phyloP scores from a whole-genome alignment of 1,140 invertebrate species.

The Eufriesea mexicana region DNA sequence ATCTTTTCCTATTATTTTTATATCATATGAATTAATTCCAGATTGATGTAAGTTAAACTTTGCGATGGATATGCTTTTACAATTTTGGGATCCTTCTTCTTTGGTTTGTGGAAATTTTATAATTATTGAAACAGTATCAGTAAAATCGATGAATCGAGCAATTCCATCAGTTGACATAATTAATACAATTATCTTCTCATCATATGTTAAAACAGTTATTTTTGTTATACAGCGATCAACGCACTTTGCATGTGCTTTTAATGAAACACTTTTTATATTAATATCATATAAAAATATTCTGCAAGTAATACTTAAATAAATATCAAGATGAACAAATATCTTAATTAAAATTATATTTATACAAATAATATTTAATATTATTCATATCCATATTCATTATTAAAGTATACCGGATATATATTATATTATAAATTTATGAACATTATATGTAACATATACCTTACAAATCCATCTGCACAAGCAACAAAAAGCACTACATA shows the following conservation, averaged over 20 bases:
- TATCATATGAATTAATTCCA: constrained; percentile 86
- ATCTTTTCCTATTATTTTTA: constrained; percentile 75
- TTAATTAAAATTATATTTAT: not conserved
- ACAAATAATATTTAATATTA: not conserved
- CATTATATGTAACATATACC: constrained; percentile 75
- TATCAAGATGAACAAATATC: constrained; percentile 15
- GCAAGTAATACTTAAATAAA: constrained; percentile 45
- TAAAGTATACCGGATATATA: not conserved
- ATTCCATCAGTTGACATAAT: constrained; percentile 87
- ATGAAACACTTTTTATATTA: constrained; percentile 52
- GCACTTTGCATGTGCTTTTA: constrained; percentile 77
- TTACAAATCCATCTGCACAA: constrained; percentile 88
- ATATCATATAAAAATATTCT: constrained; percentile 74
- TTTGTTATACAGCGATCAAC: constrained; percentile 85
- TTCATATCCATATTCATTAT: not conserved
- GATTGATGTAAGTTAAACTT: constrained; percentile 85
- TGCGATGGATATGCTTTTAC: constrained; percentile 73
- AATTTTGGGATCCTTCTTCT: constrained; percentile 33
- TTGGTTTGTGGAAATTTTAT: constrained; percentile 5
- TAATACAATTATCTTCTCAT: constrained; percentile 80
- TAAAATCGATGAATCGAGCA: constrained; percentile 86
- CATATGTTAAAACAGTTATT: constrained; percentile 78
- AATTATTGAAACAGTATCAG: constrained; percentile 31
- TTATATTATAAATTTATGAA: constrained; percentile 4
- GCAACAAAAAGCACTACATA: constrained; percentile 84